Base-by-base conservation (phyloP, 2,113 vertebrate species). In the Anguilla rostrata region DNA sequence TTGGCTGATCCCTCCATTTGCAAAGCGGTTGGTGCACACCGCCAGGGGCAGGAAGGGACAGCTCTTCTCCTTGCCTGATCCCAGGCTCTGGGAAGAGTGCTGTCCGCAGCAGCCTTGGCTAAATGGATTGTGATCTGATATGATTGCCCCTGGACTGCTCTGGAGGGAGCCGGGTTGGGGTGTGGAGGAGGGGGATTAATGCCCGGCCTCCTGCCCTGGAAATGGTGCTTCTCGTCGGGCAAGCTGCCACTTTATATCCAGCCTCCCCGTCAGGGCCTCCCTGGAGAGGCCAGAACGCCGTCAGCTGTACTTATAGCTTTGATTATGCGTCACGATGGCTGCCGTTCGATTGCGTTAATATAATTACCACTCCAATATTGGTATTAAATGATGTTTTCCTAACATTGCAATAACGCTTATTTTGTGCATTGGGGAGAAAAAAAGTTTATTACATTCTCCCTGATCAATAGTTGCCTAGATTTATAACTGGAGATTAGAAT, bases 401-500 rank as follows among this genome's bases (percentile, higher is more conserved):
- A 95, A 95, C 95, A 96, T 97, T 96, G 97, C 96, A 97, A 96
- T 97, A 97, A 97, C 94, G 95, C 95, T 97, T 96, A 96, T 97
- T 96, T 96, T 96, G 96, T 97, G 95, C 95, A 95, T 94, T 92
- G 93, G 86, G 88, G 85, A 57, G 80, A 63, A 84, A 90, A 95
- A 87, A 96, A 96, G 96, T 97, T 97, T 97, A 97, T 98, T 96
- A 97, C 95, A 91, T 96, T 95, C 91, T 94, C 92, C 93, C 75
- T 81, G 96, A 97, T 99, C 97, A 95, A 98, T 98, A 97, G 90
- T 92, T 94, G 94, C 93, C 95, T 94, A 95, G 96, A 97, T 97
- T 97, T 97, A 97, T 97, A 96, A 96, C 95, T 87, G 93, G 92
- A 96, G 96, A 97, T 99, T 98, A 98, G 95, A 96, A 97, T 96